phyloP scores from a whole-genome alignment of 2,113 vertebrate genomes.

The Pluvialis apricaria region DNA sequence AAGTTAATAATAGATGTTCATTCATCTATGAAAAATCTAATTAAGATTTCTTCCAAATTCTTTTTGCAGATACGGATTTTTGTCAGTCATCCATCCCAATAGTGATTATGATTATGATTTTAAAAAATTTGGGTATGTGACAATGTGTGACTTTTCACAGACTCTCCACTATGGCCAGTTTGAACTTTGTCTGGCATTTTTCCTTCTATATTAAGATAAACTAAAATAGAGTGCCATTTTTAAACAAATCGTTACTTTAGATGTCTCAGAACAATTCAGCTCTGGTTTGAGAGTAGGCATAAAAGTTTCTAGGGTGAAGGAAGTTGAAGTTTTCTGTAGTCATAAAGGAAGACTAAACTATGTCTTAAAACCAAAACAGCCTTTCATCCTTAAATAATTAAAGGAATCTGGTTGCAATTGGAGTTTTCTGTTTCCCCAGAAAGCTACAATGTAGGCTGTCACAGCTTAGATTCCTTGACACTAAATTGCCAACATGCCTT shows the following conservation, averaged over 20 bases:
- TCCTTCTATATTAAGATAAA: background rate
- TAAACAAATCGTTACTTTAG: background rate
- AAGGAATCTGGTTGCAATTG: background rate
- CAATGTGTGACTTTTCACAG: background rate
- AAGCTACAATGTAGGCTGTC: background rate
- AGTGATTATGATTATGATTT: background rate
- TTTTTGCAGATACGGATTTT: background rate
- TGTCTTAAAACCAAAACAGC: background rate
- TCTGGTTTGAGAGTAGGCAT: background rate
- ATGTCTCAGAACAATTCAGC: background rate
- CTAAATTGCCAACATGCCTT: background rate
- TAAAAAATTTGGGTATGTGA: background rate
- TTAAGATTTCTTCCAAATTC: background rate
- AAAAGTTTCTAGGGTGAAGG: background rate
- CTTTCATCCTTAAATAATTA: slow-evolving; percentile 20
- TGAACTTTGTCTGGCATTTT: background rate
- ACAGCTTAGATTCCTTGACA: background rate
- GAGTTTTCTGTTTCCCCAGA: background rate
- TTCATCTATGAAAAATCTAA: background rate
- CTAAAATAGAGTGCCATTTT: background rate
- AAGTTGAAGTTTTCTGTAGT: background rate
- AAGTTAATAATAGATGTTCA: background rate
- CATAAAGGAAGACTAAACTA: background rate
- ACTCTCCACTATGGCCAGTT: background rate
- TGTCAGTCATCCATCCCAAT: background rate